phyloP scores from a whole-genome alignment of 2,113 vertebrate genomes.

The Thermophis baileyi region DNA sequence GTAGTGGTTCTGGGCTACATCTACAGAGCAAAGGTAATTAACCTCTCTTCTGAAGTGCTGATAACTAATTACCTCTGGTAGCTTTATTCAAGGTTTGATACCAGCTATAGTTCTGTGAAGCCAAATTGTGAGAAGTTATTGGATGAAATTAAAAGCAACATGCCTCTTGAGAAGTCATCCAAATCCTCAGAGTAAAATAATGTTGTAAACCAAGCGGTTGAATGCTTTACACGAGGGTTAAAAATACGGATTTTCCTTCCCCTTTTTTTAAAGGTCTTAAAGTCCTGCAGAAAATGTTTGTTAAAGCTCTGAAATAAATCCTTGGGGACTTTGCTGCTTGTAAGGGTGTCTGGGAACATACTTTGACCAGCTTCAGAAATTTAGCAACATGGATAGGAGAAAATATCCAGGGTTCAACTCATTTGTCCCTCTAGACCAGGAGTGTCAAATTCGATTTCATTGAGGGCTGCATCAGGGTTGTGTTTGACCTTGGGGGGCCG shows the following conservation, averaged over 20 bases:
- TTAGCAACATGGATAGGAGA: background rate
- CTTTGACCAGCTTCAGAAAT: background rate
- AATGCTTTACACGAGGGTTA: too few species aligned
- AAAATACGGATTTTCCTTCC: too few species aligned
- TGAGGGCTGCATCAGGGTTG: too few species aligned
- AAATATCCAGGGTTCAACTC: background rate
- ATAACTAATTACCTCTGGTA: background rate
- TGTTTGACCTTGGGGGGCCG: too few species aligned
- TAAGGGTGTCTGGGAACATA: background rate
- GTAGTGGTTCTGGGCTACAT: conserved; percentile 96
- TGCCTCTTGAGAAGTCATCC: background rate
- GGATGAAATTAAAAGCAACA: background rate
- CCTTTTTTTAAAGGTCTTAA: background rate
- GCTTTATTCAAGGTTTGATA: background rate
- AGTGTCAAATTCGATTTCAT: too few species aligned
- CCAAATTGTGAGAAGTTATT: background rate
- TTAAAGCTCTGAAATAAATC: background rate
- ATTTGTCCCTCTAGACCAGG: background rate
- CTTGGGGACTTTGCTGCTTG: background rate
- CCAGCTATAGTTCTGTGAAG: background rate
- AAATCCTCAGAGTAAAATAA: background rate
- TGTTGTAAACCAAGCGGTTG: background rate
- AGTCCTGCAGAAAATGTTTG: background rate
- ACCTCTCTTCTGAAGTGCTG: background rate
- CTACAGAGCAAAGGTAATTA: conserved; percentile 93